A percentile compares a stretch with the other conserved stretches of the same genome.
phyloP scores from a whole-genome alignment of 2,113 vertebrate genomes.

The Alethe diademata region DNA sequence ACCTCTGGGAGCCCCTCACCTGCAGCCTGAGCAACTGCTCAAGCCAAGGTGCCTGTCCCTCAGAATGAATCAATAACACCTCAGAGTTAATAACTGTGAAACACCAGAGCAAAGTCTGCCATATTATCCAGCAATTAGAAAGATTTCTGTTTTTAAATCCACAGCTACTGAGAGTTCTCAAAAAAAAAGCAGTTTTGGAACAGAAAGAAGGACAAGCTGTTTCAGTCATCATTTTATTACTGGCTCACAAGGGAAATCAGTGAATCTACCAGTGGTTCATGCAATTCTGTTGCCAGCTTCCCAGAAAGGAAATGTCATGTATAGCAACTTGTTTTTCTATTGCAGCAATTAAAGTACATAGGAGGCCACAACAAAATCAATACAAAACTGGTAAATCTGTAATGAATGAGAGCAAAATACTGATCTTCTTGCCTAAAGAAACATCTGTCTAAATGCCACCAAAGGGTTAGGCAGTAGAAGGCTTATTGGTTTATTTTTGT shows the following conservation, averaged over 20 bases:
- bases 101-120: not conserved
- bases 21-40: not conserved
- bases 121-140: conserved; percentile 37
- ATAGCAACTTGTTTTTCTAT: conserved; percentile 73
- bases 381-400: conserved; percentile 70
- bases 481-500: not conserved
- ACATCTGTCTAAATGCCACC: not conserved
- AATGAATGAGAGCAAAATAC: conserved; percentile 70
- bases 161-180: not conserved
- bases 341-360: conserved; percentile 73
- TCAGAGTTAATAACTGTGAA: not conserved
- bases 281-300: conserved; percentile 63
- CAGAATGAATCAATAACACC: not conserved
- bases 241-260: conserved; percentile 62
- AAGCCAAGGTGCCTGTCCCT: not conserved
- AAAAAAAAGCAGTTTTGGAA: conserved; percentile 20
- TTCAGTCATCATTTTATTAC: conserved; percentile 42
- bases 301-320: conserved; percentile 71
- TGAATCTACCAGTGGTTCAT: conserved; percentile 53
- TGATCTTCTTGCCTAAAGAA: conserved; percentile 58
- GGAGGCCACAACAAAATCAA: conserved; percentile 69
- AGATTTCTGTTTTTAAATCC: conserved; percentile 6
- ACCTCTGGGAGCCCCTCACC: not conserved
- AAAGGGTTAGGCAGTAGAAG: not conserved
- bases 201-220: conserved; percentile 39